Base-by-base conservation (phyloP, 2,113 vertebrate genomes). In the Tyto alba region DNA sequence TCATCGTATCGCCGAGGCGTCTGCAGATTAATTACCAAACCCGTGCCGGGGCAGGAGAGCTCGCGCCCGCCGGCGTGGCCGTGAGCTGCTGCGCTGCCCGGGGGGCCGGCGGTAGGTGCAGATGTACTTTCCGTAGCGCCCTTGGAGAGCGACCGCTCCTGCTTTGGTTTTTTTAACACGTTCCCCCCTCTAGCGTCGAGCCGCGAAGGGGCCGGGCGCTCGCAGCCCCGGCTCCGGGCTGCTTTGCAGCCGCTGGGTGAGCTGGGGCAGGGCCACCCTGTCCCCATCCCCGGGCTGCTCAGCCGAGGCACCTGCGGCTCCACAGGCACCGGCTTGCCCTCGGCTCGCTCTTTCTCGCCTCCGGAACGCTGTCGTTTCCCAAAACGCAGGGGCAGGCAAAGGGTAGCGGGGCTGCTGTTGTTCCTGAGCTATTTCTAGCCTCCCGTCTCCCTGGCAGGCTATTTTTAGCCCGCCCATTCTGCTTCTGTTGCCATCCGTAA, bases 401-500 rank as follows among this genome's bases (percentile, higher is more conserved):
- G 92, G 97, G 91, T 82, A 93, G 91, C 29, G 1, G 92, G 92
- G 96, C 89, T 55, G 85, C 94, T 74, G 92, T 72, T 79, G 91
- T 67, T 96, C 97, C 16, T 30, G 4, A 69, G 82, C 95, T 97
- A 73, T 97, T 97, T 97, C 96, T 59, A 82, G 96, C 96, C 40
- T 93, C 93, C 86, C 4, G n/a, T 81, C 96, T 96, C 74, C 45
- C 94, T 43, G 76, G 84, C 97, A 92, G 96, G 96, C 95, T 98
- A 98, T 98, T 98, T 98, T 98, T 98, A 98, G 96, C 97, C 66
- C 62, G 67, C 92, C 93, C 95, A 82, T 97, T 97, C 98, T 97
- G 96, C 97, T 97, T 95, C 98, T 97, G 97, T 97, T 98, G 94
- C 98, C 97, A 98, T 98, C 98, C 96, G 66, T 98, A 97, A 98